These are phyloP conservation scores for Ptychobarbus kaznakovi DNA, from an alignment of 2,797 vertebrate species.

Conservation along the genomic window DNA sequence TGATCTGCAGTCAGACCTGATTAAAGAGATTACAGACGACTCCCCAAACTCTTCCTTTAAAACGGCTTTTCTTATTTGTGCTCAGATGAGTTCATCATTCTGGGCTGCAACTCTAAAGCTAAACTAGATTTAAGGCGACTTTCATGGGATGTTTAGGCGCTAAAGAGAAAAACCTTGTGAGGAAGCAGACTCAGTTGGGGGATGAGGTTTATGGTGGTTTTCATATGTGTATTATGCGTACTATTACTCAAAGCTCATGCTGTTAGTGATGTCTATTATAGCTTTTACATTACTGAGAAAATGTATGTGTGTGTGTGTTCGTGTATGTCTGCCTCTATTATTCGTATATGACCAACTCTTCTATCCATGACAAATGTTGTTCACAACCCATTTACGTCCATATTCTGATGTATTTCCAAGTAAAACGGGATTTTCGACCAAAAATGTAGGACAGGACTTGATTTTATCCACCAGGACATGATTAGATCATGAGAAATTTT, in stretches of 20 bases:
- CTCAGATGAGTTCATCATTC: not conserved
- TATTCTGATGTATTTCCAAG: not conserved
- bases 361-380: not conserved
- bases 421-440: not conserved
- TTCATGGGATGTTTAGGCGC: conserved; percentile 7
- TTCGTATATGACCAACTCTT: not conserved
- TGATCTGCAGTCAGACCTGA: conserved; percentile 47
- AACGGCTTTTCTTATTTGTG: not conserved
- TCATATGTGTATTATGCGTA: not conserved
- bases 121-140: not conserved
- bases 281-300: not conserved
- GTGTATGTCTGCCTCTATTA: not conserved
- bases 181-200: conserved; percentile 10
- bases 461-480: not conserved
- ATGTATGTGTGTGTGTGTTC: too few relatives aligned
- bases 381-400: not conserved
- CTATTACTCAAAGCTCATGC: not conserved
- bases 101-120: not conserved
- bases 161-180: not conserved
- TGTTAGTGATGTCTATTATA: not conserved
- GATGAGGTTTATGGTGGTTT: not conserved
- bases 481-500: not conserved
- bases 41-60: conserved; percentile 29
- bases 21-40: conserved; percentile 49
- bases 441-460: not conserved